Conservation (phyloP, 2,797 vertebrate genomes). For the Epinephelus coioides region DNA sequence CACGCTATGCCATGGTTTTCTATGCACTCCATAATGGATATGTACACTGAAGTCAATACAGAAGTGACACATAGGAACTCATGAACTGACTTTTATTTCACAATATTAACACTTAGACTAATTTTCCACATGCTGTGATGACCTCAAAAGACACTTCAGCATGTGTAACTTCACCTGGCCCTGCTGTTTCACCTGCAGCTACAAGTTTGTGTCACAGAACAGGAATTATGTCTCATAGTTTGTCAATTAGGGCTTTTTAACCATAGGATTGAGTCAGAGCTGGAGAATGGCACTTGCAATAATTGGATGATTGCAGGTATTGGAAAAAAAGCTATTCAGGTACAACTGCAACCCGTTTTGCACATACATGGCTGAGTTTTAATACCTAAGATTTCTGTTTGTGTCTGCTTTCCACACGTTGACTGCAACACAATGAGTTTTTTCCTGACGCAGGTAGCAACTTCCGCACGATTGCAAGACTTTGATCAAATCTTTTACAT, state of each 20-base stretch:
- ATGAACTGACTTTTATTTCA: too few species aligned
- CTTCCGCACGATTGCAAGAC: not conserved
- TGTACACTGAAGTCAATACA: not conserved
- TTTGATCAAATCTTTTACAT: not conserved
- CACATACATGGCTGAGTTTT: not conserved
- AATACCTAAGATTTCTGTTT: not conserved
- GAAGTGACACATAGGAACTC: not conserved
- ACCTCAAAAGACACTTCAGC: not conserved
- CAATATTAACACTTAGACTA: too few species aligned
- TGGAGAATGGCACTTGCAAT: not conserved
- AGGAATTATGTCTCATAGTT: not conserved
- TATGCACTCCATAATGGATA: not conserved
- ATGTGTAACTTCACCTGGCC: constrained; percentile 21
- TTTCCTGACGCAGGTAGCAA: not conserved
- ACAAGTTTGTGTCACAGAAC: not conserved
- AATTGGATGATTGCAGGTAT: not conserved
- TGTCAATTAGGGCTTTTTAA: not conserved
- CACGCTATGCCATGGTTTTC: constrained; percentile 15
- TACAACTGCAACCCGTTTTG: not conserved
- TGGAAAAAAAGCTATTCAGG: not conserved
- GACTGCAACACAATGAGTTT: not conserved
- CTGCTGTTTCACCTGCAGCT: constrained; percentile 47
- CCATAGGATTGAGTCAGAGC: not conserved
- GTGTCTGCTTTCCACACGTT: not conserved
- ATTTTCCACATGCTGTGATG: not conserved